These are phyloP conservation scores for Pogonocherus hispidulus DNA, from an alignment of 2,888 invertebrate genomes.

Conservation along the genomic window DNA sequence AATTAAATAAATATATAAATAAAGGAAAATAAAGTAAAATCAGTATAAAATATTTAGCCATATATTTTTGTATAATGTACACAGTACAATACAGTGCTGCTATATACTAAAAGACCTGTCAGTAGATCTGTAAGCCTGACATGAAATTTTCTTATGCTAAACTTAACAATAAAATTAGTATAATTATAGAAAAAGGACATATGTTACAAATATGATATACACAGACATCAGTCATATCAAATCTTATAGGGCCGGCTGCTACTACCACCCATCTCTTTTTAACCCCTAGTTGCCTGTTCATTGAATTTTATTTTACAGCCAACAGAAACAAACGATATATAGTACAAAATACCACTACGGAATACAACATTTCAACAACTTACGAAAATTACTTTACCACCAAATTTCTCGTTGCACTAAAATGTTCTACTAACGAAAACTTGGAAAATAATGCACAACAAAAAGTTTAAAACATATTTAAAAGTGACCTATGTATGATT, in stretches of 20 bases:
- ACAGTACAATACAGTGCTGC: constrained; percentile 68
- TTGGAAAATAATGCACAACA: constrained; percentile 24
- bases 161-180: constrained; percentile 60
- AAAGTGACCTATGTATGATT: too few species aligned
- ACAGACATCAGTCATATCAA: constrained; percentile 57
- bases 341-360: constrained; percentile 19
- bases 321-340: constrained; percentile 26
- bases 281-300: constrained; percentile 36
- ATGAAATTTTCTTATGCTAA: constrained; percentile 58
- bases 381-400: constrained; percentile 26
- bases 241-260: constrained; percentile 32
- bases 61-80: constrained; percentile 68
- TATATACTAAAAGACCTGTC: constrained; percentile 64
- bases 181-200: constrained; percentile 60
- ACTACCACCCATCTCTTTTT: constrained; percentile 17
- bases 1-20: too few species aligned
- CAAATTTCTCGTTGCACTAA: constrained; percentile 29
- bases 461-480: background rate
- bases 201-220: constrained; percentile 61
- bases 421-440: background rate
- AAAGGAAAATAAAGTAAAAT: constrained; percentile 6
- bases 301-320: constrained; percentile 31
- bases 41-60: constrained; percentile 60
- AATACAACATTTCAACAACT: constrained; percentile 23
- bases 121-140: constrained; percentile 66